A percentile compares a stretch with the other conserved stretches of the same genome.
phyloP scores from a whole-genome alignment of 1,140 invertebrate genomes.

The Meloidogyne floridensis region DNA sequence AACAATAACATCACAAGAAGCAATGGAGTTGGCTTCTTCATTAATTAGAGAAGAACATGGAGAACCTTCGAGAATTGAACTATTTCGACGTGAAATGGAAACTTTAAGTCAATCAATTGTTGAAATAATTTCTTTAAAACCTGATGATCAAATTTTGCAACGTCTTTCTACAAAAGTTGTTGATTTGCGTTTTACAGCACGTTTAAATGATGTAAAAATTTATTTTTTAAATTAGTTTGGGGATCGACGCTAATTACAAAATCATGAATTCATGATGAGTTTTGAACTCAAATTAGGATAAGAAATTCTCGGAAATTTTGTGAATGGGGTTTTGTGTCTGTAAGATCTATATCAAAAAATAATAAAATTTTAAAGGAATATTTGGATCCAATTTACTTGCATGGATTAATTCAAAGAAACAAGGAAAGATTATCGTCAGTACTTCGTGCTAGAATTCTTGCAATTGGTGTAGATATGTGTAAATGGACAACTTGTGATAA shows the following conservation, averaged over 20 bases:
- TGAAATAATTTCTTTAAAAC: slow-evolving; percentile 58
- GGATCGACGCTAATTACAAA: too few species aligned
- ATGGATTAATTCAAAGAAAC: slow-evolving; percentile 54
- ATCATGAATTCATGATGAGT: too few species aligned
- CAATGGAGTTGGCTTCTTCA: slow-evolving; percentile 15
- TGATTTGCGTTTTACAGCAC: not conserved
- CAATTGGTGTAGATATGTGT: slow-evolving; percentile 65
- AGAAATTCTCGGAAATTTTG: too few species aligned
- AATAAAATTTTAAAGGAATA: slow-evolving; percentile 14
- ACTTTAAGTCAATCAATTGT: slow-evolving; percentile 26
- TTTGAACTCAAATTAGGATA: slow-evolving; percentile 55
- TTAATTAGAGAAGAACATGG: slow-evolving; percentile 25
- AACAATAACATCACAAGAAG: slow-evolving; percentile 12
- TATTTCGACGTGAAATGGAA: slow-evolving; percentile 35
- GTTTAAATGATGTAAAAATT: not conserved
- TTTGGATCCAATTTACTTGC: slow-evolving; percentile 38
- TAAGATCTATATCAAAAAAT: too few species aligned
- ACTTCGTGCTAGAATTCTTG: slow-evolving; percentile 51
- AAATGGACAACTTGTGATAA: slow-evolving; percentile 63
- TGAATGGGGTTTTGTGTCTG: too few species aligned
- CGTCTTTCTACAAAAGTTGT: slow-evolving; percentile 14
- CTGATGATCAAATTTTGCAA: slow-evolving; percentile 30
- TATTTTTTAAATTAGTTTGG: slow-evolving; percentile 5
- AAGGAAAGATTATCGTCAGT: slow-evolving; percentile 46
- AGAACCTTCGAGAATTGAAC: slow-evolving; percentile 26